Percentiles rank a stretch among this genome's conserved stretches.
phyloP scores from a whole-genome alignment of 2,797 vertebrate species.

The Huso huso region DNA sequence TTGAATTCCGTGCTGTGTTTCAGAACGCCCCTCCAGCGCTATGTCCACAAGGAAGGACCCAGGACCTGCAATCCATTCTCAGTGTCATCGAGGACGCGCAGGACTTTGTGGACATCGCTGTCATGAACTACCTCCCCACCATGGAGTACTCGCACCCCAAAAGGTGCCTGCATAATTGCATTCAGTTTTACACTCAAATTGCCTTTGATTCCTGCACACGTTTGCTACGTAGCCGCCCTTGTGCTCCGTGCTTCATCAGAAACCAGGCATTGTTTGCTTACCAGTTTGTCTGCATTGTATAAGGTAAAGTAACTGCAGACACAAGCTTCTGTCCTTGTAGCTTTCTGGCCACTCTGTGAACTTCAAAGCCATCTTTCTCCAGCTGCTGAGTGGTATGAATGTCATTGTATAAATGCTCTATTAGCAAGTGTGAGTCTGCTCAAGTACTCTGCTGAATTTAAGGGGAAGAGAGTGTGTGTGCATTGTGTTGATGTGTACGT shows the following conservation, averaged over 20 bases:
- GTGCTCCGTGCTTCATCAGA: too few species aligned
- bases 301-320: too few species aligned
- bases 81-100: constrained; percentile 65
- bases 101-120: constrained; percentile 72
- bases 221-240: too few species aligned
- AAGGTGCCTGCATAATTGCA: constrained; percentile 39
- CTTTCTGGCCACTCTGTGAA: too few species aligned
- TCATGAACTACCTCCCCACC: constrained; percentile 87
- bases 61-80: constrained; percentile 72
- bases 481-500: too few species aligned
- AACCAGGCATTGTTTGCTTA: too few species aligned
- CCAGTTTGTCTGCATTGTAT: too few species aligned
- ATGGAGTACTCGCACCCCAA: constrained; percentile 68
- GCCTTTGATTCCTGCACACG: too few species aligned
- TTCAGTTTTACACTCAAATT: background rate
- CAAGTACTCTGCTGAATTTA: background rate
- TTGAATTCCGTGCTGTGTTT: background rate
- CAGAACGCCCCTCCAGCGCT: constrained; percentile 76
- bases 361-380: too few species aligned
- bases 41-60: constrained; percentile 71
- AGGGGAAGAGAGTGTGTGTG: fast-evolving
- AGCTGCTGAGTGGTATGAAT: too few species aligned
- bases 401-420: too few species aligned
- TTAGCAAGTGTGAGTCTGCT: background rate
- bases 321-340: too few species aligned